These are phyloP conservation scores for Drosophila guanche DNA, from an alignment of 1,140 invertebrate species.

Conservation along the genomic window DNA sequence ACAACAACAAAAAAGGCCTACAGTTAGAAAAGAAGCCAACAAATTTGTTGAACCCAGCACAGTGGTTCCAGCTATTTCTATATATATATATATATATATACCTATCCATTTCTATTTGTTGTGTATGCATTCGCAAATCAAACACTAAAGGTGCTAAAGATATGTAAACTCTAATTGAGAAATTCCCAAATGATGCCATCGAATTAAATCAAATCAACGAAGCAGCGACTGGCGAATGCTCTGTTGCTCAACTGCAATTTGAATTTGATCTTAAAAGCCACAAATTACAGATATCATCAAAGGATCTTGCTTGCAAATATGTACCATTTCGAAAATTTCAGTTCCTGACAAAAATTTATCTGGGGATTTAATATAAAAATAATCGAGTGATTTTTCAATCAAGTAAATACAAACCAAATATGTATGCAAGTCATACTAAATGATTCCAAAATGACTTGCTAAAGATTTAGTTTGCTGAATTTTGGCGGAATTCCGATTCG, in stretches of 20 bases:
- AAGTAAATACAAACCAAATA: too few relatives aligned
- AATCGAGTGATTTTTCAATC: too few relatives aligned
- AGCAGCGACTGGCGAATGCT: background rate
- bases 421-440: too few relatives aligned
- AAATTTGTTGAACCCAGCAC: constrained; percentile 19
- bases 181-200: constrained; percentile 15
- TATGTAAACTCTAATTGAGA: constrained; percentile 9
- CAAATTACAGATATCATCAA: too few relatives aligned
- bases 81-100: constrained; percentile 1
- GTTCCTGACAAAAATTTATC: too few relatives aligned
- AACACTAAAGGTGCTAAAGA: constrained; percentile 12
- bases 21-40: constrained; percentile 25
- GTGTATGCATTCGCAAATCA: background rate
- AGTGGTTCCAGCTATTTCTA: constrained; percentile 30
- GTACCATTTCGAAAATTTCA: too few relatives aligned
- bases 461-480: too few relatives aligned
- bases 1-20: constrained; percentile 13
- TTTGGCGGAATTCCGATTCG: too few relatives aligned
- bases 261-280: too few relatives aligned
- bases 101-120: background rate
- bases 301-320: too few relatives aligned
- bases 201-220: background rate
- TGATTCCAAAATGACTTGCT: too few relatives aligned
- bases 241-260: background rate
- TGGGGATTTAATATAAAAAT: too few relatives aligned